Percentiles rank a stretch among this genome's conserved stretches.
Conservation (phyloP, 2,797 vertebrate genomes). For the Megaceryle alcyon region DNA sequence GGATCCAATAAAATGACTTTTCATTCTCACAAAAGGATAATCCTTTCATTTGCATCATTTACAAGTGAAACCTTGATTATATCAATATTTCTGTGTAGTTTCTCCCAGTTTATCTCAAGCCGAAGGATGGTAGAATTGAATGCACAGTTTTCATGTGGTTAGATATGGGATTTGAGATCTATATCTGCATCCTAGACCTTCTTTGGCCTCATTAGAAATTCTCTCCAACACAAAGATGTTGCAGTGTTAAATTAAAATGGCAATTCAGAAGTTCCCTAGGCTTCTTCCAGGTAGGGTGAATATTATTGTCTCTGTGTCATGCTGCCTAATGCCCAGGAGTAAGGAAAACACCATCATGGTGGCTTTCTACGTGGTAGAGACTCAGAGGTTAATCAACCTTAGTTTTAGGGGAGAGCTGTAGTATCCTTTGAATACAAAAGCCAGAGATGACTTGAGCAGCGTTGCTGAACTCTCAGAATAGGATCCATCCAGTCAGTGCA, state of each 20-base stretch:
- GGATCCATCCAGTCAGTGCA: background rate
- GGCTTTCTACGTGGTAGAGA: background rate
- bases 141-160: background rate
- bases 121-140: background rate
- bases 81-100: background rate
- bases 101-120: background rate
- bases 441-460: background rate
- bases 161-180: background rate
- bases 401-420: background rate
- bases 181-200: background rate
- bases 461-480: slow-evolving; percentile 4
- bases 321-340: background rate
- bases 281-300: background rate
- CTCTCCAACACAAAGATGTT: background rate
- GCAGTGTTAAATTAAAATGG: background rate
- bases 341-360: background rate
- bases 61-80: background rate
- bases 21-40: background rate
- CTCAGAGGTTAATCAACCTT: background rate
- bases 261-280: background rate
- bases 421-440: background rate
- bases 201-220: background rate
- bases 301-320: background rate
- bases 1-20: background rate
- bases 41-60: background rate